phyloP scores from a whole-genome alignment of 2,888 invertebrate genomes.

The Epirrhoe alternata region DNA sequence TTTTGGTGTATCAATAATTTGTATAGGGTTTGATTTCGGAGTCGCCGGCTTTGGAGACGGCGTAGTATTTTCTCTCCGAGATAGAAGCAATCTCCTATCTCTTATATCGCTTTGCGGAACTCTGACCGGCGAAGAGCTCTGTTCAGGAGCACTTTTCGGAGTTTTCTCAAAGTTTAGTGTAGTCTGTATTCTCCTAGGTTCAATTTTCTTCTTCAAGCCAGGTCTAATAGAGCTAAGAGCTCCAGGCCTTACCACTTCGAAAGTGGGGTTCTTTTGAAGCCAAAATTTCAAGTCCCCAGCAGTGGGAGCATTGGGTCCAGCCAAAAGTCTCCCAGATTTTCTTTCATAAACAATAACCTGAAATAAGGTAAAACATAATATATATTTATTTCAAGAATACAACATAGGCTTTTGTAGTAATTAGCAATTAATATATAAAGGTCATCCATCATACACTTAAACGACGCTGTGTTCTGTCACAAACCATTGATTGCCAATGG shows the following conservation, averaged over 20 bases:
- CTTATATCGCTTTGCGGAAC: slow-evolving; percentile 53
- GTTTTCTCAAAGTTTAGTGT: slow-evolving; percentile 79
- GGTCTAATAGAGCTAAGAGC: slow-evolving; percentile 78
- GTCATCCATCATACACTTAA: too few relatives aligned
- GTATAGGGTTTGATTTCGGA: slow-evolving; percentile 52
- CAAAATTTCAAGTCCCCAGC: slow-evolving; percentile 91
- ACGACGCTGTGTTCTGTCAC: too few relatives aligned
- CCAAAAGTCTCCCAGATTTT: slow-evolving; percentile 89
- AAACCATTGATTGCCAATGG: too few relatives aligned
- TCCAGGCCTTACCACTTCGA: slow-evolving; percentile 91
- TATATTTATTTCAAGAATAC: not conserved
- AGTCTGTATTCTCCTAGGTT: slow-evolving; percentile 74
- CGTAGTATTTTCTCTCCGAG: slow-evolving; percentile 60
- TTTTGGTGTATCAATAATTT: slow-evolving; percentile 64
- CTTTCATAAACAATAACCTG: slow-evolving; percentile 93
- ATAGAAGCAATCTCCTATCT: slow-evolving; percentile 52
- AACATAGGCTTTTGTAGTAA: not conserved
- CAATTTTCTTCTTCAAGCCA: slow-evolving; percentile 66
- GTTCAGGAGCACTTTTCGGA: slow-evolving; percentile 61
- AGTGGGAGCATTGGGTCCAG: slow-evolving; percentile 93
- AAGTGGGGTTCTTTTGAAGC: slow-evolving; percentile 94
- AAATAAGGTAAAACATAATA: slow-evolving; percentile 35
- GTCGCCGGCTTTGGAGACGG: slow-evolving; percentile 49
- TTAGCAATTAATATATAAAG: too few relatives aligned
- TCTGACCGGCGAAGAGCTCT: slow-evolving; percentile 52